Evolutionary conservation across 92 coral and sea anemone species (phyloP).

Genomic region (Scolanthus callimorphus): DNA sequence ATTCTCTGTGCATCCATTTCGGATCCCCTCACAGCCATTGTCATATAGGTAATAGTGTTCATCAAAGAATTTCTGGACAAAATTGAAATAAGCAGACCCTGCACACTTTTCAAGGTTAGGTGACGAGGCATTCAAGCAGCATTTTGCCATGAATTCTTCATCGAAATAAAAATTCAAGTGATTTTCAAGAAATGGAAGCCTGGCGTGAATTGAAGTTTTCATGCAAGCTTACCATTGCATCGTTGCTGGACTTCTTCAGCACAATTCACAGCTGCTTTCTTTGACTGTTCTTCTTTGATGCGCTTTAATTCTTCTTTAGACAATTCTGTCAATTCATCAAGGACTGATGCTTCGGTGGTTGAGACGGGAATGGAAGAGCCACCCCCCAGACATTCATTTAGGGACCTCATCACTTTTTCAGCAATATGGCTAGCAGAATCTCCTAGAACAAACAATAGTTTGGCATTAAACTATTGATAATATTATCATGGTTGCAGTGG

Average conservation of each 20-base stretch:
- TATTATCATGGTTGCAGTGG: background rate
- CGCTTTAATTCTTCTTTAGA: conserved; percentile 16
- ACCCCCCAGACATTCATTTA: conserved; percentile 56
- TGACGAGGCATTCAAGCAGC: conserved; percentile 10
- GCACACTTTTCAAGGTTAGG: conserved; percentile 39
- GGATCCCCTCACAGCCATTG: conserved; percentile 42
- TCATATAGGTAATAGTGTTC: conserved; percentile 33
- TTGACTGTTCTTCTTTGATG: conserved; percentile 9
- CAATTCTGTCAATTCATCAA: conserved; percentile 10
- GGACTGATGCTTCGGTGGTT: conserved; percentile 7
- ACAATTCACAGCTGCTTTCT: conserved; percentile 19
- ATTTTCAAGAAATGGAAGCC: conserved; percentile 20
- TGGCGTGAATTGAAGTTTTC: conserved; percentile 37
- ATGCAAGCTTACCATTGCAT: conserved; percentile 39
- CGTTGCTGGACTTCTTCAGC: conserved; percentile 22
- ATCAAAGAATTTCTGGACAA: conserved; percentile 15
- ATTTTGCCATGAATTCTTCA: conserved; percentile 34
- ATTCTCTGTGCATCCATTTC: conserved; percentile 19
- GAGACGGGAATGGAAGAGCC: conserved; percentile 39
- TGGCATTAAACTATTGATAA: background rate
- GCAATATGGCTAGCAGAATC: conserved; percentile 44
- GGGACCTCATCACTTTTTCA: conserved; percentile 54
- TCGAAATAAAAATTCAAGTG: conserved; percentile 30
- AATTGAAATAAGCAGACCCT: conserved; percentile 26
- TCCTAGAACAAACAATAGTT: background rate